phyloP scores from a whole-genome alignment of 2,888 invertebrate genomes.

The Eupithecia insigniata region DNA sequence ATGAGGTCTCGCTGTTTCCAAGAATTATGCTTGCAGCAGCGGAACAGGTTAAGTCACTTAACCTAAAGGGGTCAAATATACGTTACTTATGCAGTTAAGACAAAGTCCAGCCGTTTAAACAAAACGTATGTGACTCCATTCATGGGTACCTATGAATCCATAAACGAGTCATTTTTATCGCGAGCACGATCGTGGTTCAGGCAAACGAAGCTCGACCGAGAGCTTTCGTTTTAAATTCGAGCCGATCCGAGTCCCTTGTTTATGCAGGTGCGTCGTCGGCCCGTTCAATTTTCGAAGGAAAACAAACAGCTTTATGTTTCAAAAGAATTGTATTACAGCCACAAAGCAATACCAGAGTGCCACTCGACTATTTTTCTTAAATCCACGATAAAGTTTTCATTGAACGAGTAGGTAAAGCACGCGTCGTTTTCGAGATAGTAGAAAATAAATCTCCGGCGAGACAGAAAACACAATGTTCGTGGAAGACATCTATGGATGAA shows the following conservation, averaged over 20 bases:
- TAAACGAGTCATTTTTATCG: constrained; percentile 40
- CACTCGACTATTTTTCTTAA: constrained; percentile 38
- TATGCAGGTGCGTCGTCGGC: constrained; percentile 41
- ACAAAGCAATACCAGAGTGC: constrained; percentile 42
- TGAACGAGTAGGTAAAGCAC: constrained; percentile 42
- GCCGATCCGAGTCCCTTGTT: constrained; percentile 38
- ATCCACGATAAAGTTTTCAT: constrained; percentile 39
- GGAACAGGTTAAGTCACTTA: constrained; percentile 40
- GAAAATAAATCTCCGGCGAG: constrained; percentile 51
- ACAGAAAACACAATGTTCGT: constrained; percentile 52
- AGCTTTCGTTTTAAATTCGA: constrained; percentile 40
- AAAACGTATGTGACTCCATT: constrained; percentile 37
- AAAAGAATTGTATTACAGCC: constrained; percentile 39
- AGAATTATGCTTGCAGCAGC: constrained; percentile 34
- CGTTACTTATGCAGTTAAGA: constrained; percentile 37
- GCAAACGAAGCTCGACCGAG: constrained; percentile 36
- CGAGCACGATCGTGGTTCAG: constrained; percentile 41
- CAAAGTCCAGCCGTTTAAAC: constrained; percentile 24
- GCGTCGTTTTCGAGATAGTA: constrained; percentile 50
- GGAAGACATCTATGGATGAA: constrained; percentile 53
- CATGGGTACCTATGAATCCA: constrained; percentile 42
- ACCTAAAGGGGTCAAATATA: constrained; percentile 35
- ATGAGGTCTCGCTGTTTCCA: constrained; percentile 30
- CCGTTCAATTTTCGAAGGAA: constrained; percentile 38
- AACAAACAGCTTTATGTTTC: constrained; percentile 34